Conservation (phyloP, 2,113 vertebrate species). For the Synodontis membranacea region DNA sequence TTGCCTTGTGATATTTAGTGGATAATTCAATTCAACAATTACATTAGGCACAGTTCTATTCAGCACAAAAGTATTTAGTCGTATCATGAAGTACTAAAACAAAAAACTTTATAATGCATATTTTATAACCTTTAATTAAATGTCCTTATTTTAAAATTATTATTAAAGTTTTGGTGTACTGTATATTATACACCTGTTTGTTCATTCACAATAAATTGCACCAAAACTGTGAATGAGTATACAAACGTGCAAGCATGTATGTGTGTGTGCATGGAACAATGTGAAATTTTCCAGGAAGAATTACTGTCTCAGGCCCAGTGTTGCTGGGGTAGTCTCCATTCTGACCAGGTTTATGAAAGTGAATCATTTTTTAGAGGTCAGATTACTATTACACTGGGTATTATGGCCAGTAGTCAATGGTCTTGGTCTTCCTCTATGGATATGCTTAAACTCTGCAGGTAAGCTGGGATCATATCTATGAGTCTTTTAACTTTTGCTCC, state of each 20-base stretch:
- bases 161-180: not conserved
- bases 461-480: not conserved
- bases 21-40: not conserved
- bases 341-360: not conserved
- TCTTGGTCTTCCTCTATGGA: not conserved
- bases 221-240: not conserved
- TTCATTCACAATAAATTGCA: not conserved
- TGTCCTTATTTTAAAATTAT: not conserved
- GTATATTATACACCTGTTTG: not conserved
- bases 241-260: not conserved
- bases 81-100: not conserved
- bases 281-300: no score
- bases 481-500: slow-evolving; percentile 72
- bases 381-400: not conserved
- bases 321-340: not conserved
- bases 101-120: not conserved
- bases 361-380: not conserved
- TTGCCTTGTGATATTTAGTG: not conserved
- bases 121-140: not conserved
- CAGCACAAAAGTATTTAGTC: not conserved
- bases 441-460: not conserved
- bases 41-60: not conserved
- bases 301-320: not conserved
- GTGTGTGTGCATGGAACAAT: not conserved
- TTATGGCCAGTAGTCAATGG: no score